Conservation (phyloP, 2,797 vertebrate genomes). For the Knipowitschia caucasica region DNA sequence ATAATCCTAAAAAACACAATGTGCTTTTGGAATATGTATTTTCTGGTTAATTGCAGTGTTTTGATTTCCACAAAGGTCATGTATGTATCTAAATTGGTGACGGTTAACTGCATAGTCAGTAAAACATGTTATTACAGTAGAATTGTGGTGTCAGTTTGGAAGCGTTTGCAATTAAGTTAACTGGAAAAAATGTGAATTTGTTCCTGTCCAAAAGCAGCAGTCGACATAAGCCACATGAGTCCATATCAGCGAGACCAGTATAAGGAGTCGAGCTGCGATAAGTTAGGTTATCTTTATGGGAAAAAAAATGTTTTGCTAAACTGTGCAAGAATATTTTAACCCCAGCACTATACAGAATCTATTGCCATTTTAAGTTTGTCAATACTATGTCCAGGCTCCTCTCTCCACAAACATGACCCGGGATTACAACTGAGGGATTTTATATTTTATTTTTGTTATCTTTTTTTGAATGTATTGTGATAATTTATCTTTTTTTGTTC, state of each 20-base stretch:
- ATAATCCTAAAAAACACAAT: not conserved
- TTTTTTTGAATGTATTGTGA: not conserved
- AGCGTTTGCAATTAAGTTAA: constrained; percentile 2
- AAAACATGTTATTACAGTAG: not conserved
- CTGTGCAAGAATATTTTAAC: too few relatives aligned
- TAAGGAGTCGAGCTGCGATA: too few relatives aligned
- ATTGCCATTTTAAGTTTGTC: too few relatives aligned
- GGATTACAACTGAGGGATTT: too few relatives aligned
- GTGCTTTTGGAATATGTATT: not conserved
- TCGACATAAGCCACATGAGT: not conserved
- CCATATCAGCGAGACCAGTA: too few relatives aligned
- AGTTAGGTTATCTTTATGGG: too few relatives aligned
- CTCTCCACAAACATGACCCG: too few relatives aligned
- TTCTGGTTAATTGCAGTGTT: not conserved
- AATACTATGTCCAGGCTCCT: too few relatives aligned
- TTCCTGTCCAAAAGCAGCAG: not conserved
- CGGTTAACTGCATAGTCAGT: not conserved
- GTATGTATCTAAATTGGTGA: not conserved
- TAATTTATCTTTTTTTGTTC: too few relatives aligned
- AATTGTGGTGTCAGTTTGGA: not conserved
- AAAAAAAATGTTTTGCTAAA: too few relatives aligned
- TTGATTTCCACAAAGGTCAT: not conserved
- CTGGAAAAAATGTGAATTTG: not conserved
- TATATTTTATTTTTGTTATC: not conserved
- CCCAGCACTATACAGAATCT: too few relatives aligned